Evolutionary conservation across 2,797 vertebrate genomes (phyloP), one percentile per base, ranked within the genome.

Genomic region (Syngnathus acus): DNA sequence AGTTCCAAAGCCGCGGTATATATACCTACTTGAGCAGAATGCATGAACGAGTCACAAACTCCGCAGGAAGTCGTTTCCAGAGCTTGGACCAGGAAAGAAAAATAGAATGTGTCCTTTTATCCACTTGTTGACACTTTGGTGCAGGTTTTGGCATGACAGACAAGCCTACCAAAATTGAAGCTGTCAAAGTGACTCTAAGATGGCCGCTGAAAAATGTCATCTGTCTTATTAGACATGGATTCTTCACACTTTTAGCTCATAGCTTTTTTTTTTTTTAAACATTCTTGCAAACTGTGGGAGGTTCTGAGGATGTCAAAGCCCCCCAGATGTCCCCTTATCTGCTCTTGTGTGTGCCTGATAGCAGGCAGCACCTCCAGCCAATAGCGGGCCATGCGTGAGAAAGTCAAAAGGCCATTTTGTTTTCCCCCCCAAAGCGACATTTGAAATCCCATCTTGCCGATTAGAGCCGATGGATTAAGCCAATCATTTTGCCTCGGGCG

Each of bases 341-440:
- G 55, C 6, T 58, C 32, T 38, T 37, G 54, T 32, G 32, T 19
- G 13, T 16, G 26, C 16, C 32, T 37, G 32, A 72, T 81, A 82
- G 81, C 80, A 73, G 77, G 77, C 72, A 62, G 70, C 73, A n/a
- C 61, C 19, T 69, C 14, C 13, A 71, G 66, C 74, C 79, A 75
- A 76, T 73, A 74, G 78, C 72, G 65, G 71, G 26, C 75, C 74
- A 67, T 86, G 85, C 84, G 82, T 82, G 83, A 88, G 82, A 85
- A 83, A 90, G 81, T 82, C 82, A 83, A 86, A 87, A 68, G 64
- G 72, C 75, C 84, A 82, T 87, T 88, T 81, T 78, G 89, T 57
- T 37, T 37, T 16, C 5, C 5, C 9, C 3, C 13, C 7, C 87
- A 82, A 62, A 61, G 75, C 75, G 87, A 86, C 87, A 81, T 80